Conservation (phyloP, 2,797 vertebrate genomes). For the Phoeniculus purpureus region DNA sequence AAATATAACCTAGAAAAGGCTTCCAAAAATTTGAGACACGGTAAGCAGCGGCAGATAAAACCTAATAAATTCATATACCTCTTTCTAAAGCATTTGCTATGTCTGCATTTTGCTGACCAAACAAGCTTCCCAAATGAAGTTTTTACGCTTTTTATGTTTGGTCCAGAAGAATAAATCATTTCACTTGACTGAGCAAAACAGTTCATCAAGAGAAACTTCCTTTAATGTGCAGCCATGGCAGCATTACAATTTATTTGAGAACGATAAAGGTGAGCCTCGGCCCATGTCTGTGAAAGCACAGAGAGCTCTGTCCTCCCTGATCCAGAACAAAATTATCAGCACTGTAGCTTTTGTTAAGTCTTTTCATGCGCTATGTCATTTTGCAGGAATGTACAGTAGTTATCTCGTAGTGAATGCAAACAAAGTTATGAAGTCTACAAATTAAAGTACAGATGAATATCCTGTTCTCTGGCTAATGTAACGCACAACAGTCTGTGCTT, state of each 20-base stretch:
- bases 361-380: slow-evolving; percentile 61
- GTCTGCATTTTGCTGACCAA: not conserved
- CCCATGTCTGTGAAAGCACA: slow-evolving; percentile 32
- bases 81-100: not conserved
- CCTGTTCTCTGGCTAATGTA: slow-evolving; percentile 56
- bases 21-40: not conserved
- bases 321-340: slow-evolving; percentile 50
- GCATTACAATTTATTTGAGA: slow-evolving; percentile 10
- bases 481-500: slow-evolving; percentile 56
- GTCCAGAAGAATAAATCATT: slow-evolving; percentile 25
- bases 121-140: not conserved
- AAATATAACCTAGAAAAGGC: not conserved
- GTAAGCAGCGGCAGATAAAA: not conserved
- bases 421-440: slow-evolving; percentile 66
- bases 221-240: not conserved
- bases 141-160: not conserved
- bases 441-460: slow-evolving; percentile 72
- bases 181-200: slow-evolving; percentile 26
- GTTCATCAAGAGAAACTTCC: slow-evolving; percentile 34
- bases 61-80: not conserved
- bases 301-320: slow-evolving; percentile 41
- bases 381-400: slow-evolving; percentile 58
- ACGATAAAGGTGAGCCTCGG: slow-evolving; percentile 27
- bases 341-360: slow-evolving; percentile 64
- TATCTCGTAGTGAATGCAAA: slow-evolving; percentile 63